Conservation (phyloP, 2,888 invertebrate genomes). For the Himalopsyche kuldschensis region DNA sequence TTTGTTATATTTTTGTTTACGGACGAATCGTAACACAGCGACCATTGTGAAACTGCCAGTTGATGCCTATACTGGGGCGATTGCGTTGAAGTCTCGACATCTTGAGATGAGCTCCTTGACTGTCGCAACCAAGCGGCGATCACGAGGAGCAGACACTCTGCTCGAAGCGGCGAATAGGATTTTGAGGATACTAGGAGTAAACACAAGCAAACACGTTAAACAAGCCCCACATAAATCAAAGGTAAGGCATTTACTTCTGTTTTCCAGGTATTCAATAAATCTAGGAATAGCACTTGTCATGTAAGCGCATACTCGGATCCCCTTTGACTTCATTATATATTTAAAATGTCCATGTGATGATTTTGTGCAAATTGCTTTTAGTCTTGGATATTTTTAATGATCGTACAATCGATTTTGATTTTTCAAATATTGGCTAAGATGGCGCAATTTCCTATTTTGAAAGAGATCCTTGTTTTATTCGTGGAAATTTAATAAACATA, state of each 20-base stretch:
- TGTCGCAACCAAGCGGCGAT: slow-evolving; percentile 60
- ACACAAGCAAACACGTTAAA: slow-evolving; percentile 61
- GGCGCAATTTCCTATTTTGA: too few species aligned
- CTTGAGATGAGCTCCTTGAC: slow-evolving; percentile 61
- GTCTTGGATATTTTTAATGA: too few species aligned
- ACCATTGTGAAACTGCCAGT: slow-evolving; percentile 5
- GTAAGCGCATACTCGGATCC: too few species aligned
- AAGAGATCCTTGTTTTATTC: too few species aligned
- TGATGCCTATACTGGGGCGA: slow-evolving; percentile 31
- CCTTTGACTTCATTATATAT: too few species aligned
- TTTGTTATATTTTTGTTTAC: not conserved
- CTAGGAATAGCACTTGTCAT: slow-evolving; percentile 42
- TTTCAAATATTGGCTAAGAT: too few species aligned
- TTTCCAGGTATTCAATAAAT: slow-evolving; percentile 40
- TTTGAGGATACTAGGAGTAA: slow-evolving; percentile 58
- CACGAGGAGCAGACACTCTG: slow-evolving; percentile 60
- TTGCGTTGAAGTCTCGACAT: slow-evolving; percentile 7
- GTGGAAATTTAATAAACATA: too few species aligned
- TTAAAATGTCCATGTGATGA: too few species aligned
- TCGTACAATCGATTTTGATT: too few species aligned
- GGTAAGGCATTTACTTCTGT: slow-evolving; percentile 12
- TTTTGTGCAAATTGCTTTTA: too few species aligned
- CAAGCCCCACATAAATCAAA: slow-evolving; percentile 48
- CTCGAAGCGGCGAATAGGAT: slow-evolving; percentile 61
- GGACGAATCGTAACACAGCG: not conserved